These are phyloP conservation scores for Sitta carolinensis DNA, from an alignment of 2,797 vertebrate species.

Conservation along the genomic window DNA sequence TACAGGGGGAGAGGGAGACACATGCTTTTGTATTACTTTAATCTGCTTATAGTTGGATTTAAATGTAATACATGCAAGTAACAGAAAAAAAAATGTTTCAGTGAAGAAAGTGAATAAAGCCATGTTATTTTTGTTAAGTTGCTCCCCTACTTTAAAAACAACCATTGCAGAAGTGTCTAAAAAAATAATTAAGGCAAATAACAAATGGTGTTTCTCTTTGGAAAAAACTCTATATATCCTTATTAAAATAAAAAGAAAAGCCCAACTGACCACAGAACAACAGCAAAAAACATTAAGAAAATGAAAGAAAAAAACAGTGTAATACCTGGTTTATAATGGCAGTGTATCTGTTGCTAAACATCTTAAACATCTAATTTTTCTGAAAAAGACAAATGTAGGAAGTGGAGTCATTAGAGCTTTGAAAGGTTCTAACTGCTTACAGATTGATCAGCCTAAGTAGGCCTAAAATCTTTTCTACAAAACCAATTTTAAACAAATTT, in stretches of 20 bases:
- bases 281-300: background rate
- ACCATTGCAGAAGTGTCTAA: background rate
- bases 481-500: background rate
- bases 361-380: background rate
- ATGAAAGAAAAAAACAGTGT: background rate
- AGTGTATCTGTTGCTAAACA: background rate
- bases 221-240: background rate
- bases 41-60: background rate
- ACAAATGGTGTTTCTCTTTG: background rate
- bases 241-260: background rate
- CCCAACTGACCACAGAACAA: background rate
- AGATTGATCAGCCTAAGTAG: background rate
- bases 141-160: background rate
- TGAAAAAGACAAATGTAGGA: background rate
- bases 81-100: background rate
- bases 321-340: background rate
- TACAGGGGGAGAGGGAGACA: background rate
- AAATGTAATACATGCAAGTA: background rate
- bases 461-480: background rate
- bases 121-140: background rate
- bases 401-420: background rate
- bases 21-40: background rate
- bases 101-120: background rate
- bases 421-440: background rate
- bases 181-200: background rate